Conservation (phyloP, 23 tunicate species). For the Oikopleura vanhoeffeni region DNA sequence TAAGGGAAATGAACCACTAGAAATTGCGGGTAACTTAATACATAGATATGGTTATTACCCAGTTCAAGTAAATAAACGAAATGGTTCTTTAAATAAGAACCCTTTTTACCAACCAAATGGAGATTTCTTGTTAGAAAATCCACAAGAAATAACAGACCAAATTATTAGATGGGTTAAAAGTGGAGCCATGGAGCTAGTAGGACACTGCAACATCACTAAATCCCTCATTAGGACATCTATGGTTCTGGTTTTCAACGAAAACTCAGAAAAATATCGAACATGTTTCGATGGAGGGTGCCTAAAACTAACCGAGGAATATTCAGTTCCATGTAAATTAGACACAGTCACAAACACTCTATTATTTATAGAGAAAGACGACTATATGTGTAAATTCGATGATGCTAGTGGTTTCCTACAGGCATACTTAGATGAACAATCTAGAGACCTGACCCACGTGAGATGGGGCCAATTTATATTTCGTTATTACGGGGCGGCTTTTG, state of each 20-base stretch:
- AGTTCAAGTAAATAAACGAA: not conserved
- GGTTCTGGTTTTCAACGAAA: not conserved
- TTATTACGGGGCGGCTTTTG: not conserved
- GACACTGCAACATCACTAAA: not conserved
- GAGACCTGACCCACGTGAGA: not conserved
- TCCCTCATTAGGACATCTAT: not conserved
- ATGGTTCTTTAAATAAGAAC: not conserved
- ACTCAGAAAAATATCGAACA: not conserved
- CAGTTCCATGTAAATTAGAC: not conserved
- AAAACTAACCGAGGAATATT: not conserved
- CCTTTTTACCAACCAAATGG: not conserved
- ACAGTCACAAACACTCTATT: not conserved
- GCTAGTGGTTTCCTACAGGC: not conserved
- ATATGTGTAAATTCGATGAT: slow-evolving; percentile 4
- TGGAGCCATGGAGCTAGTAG: not conserved
- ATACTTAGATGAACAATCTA: not conserved
- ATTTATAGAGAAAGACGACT: not conserved
- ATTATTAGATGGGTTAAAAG: not conserved
- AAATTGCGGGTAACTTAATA: too few relatives aligned
- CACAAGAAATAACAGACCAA: not conserved
- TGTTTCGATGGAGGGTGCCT: not conserved
- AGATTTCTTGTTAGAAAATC: not conserved
- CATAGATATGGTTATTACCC: too few relatives aligned
- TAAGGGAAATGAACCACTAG: too few relatives aligned
- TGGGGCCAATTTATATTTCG: not conserved